These are phyloP conservation scores for Agrotis segetum DNA, from an alignment of 2,888 invertebrate genomes.

Conservation along the genomic window DNA sequence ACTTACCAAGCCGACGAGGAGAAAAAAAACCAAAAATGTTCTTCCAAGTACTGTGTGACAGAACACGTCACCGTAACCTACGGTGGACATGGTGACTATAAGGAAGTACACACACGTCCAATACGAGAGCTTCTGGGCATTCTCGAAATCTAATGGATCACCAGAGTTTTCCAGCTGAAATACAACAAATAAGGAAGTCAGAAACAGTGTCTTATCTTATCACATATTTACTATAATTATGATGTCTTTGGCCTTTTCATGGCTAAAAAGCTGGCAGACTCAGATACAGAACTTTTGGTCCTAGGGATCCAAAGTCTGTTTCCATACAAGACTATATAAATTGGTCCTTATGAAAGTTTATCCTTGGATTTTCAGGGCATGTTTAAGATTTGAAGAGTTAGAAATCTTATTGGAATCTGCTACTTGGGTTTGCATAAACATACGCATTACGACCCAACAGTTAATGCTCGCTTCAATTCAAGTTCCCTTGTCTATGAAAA, in stretches of 20 bases:
- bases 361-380: not conserved
- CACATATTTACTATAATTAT: too few species aligned
- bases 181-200: slow-evolving; percentile 40
- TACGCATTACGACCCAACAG: too few species aligned
- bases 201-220: not conserved
- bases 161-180: slow-evolving; percentile 99
- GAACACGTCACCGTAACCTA: slow-evolving; percentile 99
- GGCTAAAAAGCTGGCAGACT: too few species aligned
- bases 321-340: too few species aligned
- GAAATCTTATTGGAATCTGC: too few species aligned
- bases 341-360: too few species aligned
- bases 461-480: too few species aligned
- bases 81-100: slow-evolving; percentile 99
- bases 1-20: slow-evolving; percentile 99
- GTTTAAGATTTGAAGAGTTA: not conserved
- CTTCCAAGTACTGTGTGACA: slow-evolving; percentile 99
- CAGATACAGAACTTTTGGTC: not conserved
- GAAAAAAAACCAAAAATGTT: slow-evolving; percentile 99
- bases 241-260: too few species aligned
- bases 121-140: slow-evolving; percentile 98
- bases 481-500: too few species aligned
- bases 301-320: not conserved
- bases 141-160: slow-evolving; percentile 99
- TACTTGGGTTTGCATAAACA: too few species aligned
- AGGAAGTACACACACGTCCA: slow-evolving; percentile 99